Percentiles rank a stretch among this genome's conserved stretches.
These are phyloP conservation scores for Gymnocephalus cernua DNA, from an alignment of 2,113 vertebrate species.

Conservation along the genomic window DNA sequence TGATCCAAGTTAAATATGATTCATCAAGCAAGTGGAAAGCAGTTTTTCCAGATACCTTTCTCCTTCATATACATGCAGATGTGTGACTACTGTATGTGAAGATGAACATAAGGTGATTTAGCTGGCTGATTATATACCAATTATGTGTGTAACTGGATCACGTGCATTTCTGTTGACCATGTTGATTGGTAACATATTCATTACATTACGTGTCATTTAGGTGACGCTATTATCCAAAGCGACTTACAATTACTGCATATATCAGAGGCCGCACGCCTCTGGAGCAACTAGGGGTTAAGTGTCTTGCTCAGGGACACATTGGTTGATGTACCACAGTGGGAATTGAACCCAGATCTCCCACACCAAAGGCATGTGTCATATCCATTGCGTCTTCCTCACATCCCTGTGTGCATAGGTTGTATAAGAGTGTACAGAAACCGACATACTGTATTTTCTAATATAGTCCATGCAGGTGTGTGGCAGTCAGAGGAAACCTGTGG, in stretches of 20 bases:
- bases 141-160: background rate
- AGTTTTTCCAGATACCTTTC: slow-evolving; percentile 16
- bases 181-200: background rate
- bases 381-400: background rate
- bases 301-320: too few relatives aligned
- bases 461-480: slow-evolving; percentile 38
- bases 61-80: background rate
- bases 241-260: too few relatives aligned
- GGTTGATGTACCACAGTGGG: too few relatives aligned
- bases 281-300: too few relatives aligned
- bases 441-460: slow-evolving; percentile 46
- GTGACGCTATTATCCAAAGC: too few relatives aligned
- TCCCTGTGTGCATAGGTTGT: background rate
- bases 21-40: slow-evolving; percentile 37
- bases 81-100: background rate
- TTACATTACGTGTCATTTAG: too few relatives aligned
- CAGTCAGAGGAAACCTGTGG: background rate
- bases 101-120: too few relatives aligned
- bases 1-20: slow-evolving; percentile 49
- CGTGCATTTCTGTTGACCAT: too few relatives aligned
- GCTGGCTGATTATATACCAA: too few relatives aligned
- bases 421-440: background rate
- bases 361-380: too few relatives aligned
- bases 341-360: too few relatives aligned
- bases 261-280: too few relatives aligned